Conservation (phyloP, 2,888 invertebrate genomes). For the Acanthococcus lagerstroemiae region DNA sequence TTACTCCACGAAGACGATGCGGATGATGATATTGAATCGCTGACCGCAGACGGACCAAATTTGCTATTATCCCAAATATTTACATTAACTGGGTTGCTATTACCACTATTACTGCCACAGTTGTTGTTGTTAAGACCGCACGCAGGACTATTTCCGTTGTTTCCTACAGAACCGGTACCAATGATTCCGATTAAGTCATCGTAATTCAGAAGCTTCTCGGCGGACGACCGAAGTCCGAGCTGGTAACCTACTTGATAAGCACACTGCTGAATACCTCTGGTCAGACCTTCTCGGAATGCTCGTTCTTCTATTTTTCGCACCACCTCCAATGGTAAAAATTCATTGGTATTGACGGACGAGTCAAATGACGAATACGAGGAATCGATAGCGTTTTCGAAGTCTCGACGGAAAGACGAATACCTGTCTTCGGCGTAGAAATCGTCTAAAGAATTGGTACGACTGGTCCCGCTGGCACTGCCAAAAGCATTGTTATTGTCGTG, state of each 20-base stretch:
- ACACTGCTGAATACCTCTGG: slow-evolving; percentile 33
- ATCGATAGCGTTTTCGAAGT: slow-evolving; percentile 37
- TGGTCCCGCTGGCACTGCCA: neutral
- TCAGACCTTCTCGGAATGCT: slow-evolving; percentile 33
- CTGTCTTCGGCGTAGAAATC: slow-evolving; percentile 30
- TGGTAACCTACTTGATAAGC: slow-evolving; percentile 33
- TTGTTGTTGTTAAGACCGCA: neutral
- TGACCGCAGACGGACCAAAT: neutral
- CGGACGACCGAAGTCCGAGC: slow-evolving; percentile 30
- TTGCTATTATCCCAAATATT: neutral
- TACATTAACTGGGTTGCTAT: neutral
- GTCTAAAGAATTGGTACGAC: neutral
- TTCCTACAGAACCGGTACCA: neutral
- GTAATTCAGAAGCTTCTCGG: slow-evolving; percentile 24
- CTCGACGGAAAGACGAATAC: slow-evolving; percentile 36
- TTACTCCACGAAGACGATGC: neutral
- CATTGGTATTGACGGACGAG: slow-evolving; percentile 1
- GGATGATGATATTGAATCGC: neutral
- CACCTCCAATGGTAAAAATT: slow-evolving; percentile 29
- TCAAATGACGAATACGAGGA: slow-evolving; percentile 32
- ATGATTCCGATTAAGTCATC: slow-evolving; percentile 14
- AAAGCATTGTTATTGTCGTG: neutral
- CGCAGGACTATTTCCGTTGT: neutral
- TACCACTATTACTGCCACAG: neutral
- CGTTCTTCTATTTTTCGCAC: slow-evolving; percentile 34